Conservation (phyloP, 2,113 vertebrate species). For the Albula glossodonta region DNA sequence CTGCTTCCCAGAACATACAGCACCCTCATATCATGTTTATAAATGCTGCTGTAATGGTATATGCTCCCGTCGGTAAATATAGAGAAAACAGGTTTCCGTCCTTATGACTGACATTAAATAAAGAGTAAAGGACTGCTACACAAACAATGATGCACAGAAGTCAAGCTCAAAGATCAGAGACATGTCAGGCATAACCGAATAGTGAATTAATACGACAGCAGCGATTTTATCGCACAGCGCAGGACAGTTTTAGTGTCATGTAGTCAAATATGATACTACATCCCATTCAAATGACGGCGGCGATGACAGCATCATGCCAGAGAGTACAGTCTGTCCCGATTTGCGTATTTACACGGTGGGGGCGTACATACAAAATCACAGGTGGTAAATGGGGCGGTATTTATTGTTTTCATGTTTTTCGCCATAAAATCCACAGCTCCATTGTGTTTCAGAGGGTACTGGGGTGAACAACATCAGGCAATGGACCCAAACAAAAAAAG, state of each 20-base stretch:
- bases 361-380: not conserved
- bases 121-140: not conserved
- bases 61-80: not conserved
- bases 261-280: not conserved
- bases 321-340: not conserved
- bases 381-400: not conserved
- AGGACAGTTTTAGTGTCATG: not conserved
- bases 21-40: not conserved
- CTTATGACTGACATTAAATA: not conserved
- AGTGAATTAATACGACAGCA: not conserved
- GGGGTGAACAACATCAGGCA: not conserved
- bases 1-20: not conserved
- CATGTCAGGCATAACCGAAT: not conserved
- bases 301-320: not conserved
- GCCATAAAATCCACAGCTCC: not conserved
- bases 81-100: not conserved
- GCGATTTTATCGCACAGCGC: not conserved
- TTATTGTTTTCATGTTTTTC: not conserved
- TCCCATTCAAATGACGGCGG: not conserved
- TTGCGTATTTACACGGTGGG: not conserved
- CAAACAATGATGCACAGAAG: not conserved
- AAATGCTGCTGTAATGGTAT: not conserved
- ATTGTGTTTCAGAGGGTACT: not conserved
- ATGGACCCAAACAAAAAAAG: not conserved
- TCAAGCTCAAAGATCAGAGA: not conserved